Percentiles rank a stretch among this genome's conserved stretches.
Conservation (phyloP, 1,140 invertebrate species). For the Zaprionus capensis region DNA sequence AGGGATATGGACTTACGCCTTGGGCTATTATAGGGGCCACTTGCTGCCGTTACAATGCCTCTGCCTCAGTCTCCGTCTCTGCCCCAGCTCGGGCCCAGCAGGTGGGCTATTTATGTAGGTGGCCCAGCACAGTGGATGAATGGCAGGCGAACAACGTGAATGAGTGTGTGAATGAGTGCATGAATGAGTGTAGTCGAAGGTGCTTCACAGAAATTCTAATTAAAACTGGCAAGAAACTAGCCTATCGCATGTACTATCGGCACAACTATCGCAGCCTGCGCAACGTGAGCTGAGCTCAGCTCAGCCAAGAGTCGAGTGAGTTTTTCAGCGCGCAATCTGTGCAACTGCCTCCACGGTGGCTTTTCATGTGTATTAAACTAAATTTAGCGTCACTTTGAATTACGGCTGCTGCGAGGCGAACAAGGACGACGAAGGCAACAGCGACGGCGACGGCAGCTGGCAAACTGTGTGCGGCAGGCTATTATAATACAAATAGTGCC, state of each 20-base stretch:
- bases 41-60: slow-evolving; percentile 58
- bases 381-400: slow-evolving; percentile 83
- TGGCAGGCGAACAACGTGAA: slow-evolving; percentile 14
- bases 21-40: slow-evolving; percentile 74
- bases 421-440: slow-evolving; percentile 28
- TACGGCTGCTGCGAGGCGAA: slow-evolving; percentile 57
- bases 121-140: slow-evolving; percentile 38
- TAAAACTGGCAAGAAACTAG: background rate
- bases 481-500: slow-evolving; percentile 58
- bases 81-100: background rate
- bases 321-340: slow-evolving; percentile 10
- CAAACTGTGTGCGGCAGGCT: slow-evolving; percentile 50
- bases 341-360: slow-evolving; percentile 51
- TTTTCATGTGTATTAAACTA: slow-evolving; percentile 75
- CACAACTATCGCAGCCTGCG: background rate
- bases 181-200: background rate
- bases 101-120: slow-evolving; percentile 35
- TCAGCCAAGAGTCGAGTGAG: background rate
- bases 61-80: slow-evolving; percentile 2
- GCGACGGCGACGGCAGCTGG: slow-evolving; percentile 24
- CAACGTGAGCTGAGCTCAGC: background rate
- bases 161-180: slow-evolving; percentile 10
- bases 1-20: slow-evolving; percentile 78
- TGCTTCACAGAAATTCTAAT: slow-evolving; percentile 14
- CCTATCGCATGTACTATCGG: slow-evolving; percentile 1